Conservation (phyloP, 2,113 vertebrate species). For the Centropus bengalensis region DNA sequence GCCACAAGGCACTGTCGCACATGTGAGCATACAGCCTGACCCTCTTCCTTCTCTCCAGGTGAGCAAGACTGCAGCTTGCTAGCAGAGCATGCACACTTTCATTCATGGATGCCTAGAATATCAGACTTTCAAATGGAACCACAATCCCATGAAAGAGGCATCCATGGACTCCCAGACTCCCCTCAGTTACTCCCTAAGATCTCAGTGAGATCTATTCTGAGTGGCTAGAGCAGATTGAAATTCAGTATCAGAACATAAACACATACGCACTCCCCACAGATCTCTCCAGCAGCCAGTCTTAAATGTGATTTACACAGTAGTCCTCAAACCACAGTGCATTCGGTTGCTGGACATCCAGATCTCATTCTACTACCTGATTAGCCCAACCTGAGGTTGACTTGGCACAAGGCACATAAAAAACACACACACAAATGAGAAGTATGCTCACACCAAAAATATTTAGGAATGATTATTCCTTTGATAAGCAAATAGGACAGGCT, state of each 20-base stretch:
- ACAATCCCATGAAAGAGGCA: not conserved
- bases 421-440: not conserved
- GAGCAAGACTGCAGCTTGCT: not conserved
- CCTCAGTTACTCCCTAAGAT: not conserved
- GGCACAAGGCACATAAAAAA: not conserved
- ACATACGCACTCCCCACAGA: too few species aligned
- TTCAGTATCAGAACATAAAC: not conserved
- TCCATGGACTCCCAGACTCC: not conserved
- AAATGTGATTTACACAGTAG: not conserved
- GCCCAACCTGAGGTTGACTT: not conserved
- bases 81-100: not conserved
- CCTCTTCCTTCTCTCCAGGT: not conserved
- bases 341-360: not conserved
- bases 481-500: not conserved
- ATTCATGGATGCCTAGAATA: not conserved
- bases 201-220: not conserved
- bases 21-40: not conserved
- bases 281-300: not conserved
- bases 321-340: rapidly evolving
- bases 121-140: not conserved
- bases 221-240: not conserved
- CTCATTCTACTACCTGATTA: not conserved
- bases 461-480: not conserved
- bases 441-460: not conserved
- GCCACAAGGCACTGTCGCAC: too few species aligned